Percentiles rank a stretch among this genome's conserved stretches.
phyloP scores from a whole-genome alignment of 2,888 invertebrate genomes.

The Synanthedon andrenaeformis region DNA sequence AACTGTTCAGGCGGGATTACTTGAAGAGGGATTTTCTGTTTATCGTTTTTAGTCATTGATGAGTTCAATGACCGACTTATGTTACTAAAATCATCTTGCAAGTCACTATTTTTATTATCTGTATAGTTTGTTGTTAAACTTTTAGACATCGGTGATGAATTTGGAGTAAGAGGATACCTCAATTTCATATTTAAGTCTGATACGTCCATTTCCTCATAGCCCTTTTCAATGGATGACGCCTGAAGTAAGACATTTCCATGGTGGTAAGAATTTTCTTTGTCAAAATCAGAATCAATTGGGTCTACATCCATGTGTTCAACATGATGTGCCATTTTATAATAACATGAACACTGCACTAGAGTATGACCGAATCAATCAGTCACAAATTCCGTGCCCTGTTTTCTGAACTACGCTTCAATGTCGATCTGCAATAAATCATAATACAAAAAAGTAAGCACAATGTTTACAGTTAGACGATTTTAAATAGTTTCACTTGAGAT shows the following conservation, averaged over 20 bases:
- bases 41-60: slow-evolving; percentile 35
- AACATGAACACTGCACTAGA: slow-evolving; percentile 2
- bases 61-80: slow-evolving; percentile 43
- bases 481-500: slow-evolving; percentile 54
- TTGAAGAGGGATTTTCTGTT: slow-evolving; percentile 41
- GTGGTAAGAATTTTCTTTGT: slow-evolving; percentile 53
- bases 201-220: slow-evolving; percentile 55
- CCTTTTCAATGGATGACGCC: slow-evolving; percentile 46
- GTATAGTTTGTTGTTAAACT: slow-evolving; percentile 37
- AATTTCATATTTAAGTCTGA: slow-evolving; percentile 59
- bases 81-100: slow-evolving; percentile 25
- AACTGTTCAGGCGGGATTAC: slow-evolving; percentile 26
- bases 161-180: slow-evolving; percentile 54
- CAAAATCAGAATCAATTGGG: slow-evolving; percentile 44
- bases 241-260: slow-evolving; percentile 43
- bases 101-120: slow-evolving; percentile 28
- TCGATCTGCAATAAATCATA: slow-evolving; percentile 26
- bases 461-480: slow-evolving; percentile 51
- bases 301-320: slow-evolving; percentile 57
- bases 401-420: slow-evolving; percentile 15
- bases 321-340: slow-evolving; percentile 41
- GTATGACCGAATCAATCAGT: slow-evolving; percentile 2
- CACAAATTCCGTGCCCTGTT: slow-evolving; percentile 6
- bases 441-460: slow-evolving; percentile 41
- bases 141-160: slow-evolving; percentile 54